These are phyloP conservation scores for Pantherophis guttatus DNA, from an alignment of 2,113 vertebrate species.

Conservation along the genomic window DNA sequence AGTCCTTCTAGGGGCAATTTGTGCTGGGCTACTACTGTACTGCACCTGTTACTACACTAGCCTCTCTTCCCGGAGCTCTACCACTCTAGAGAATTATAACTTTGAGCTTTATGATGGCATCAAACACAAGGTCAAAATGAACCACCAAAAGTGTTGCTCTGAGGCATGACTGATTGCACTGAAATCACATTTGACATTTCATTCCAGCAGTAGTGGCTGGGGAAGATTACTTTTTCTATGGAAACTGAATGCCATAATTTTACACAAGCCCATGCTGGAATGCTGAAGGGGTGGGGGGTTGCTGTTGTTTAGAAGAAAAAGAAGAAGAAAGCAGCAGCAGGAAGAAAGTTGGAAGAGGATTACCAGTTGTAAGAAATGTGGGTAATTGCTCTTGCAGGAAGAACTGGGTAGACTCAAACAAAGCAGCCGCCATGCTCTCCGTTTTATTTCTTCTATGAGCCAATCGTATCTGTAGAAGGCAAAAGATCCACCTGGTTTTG, in stretches of 20 bases:
- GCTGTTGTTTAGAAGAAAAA: neutral
- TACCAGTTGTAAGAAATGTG: neutral
- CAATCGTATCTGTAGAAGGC: slow-evolving; percentile 46
- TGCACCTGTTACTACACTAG: slow-evolving; percentile 93
- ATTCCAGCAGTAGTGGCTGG: slow-evolving; percentile 58
- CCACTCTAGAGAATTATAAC: slow-evolving; percentile 97
- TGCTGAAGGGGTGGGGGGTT: slow-evolving; percentile 32
- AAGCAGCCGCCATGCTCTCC: slow-evolving; percentile 44
- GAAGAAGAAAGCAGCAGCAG: neutral
- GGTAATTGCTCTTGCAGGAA: slow-evolving; percentile 20
- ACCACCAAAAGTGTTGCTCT: slow-evolving; percentile 97
- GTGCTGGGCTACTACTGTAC: slow-evolving; percentile 91
- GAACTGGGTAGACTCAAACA: slow-evolving; percentile 29
- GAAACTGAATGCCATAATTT: slow-evolving; percentile 74
- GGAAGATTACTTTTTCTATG: slow-evolving; percentile 57
- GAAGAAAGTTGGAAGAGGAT: neutral
- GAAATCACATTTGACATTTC: slow-evolving; percentile 47
- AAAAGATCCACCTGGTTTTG: slow-evolving; percentile 51
- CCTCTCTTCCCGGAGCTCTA: slow-evolving; percentile 91
- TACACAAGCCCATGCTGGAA: slow-evolving; percentile 43
- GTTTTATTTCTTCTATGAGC: slow-evolving; percentile 57
- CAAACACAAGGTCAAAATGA: slow-evolving; percentile 98
- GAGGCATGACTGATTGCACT: slow-evolving; percentile 81
- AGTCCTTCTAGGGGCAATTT: slow-evolving; percentile 89
- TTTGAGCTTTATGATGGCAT: slow-evolving; percentile 96